Percentiles rank a stretch among this genome's conserved stretches.
Evolutionary conservation across 2,113 vertebrate species (phyloP).

Genomic region (Ammodytes dubius): DNA sequence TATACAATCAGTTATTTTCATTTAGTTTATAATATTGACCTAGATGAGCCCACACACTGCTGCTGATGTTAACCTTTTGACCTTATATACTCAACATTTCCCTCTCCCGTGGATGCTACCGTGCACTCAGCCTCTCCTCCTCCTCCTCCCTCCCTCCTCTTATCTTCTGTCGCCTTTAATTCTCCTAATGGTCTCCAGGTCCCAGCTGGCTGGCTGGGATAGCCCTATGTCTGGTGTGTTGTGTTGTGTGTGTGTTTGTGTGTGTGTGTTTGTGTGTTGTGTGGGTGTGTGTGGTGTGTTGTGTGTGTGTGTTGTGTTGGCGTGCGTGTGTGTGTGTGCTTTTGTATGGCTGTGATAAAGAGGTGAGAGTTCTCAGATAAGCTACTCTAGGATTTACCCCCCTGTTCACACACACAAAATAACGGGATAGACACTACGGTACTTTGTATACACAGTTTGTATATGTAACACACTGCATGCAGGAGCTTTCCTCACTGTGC

Average conservation of each 20-base stretch:
- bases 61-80: conserved; percentile 27
- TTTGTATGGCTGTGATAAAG: conserved; percentile 49
- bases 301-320: conserved; percentile 20
- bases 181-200: conserved; percentile 63
- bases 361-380: conserved; percentile 50
- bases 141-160: conserved; percentile 29
- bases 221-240: conserved; percentile 53
- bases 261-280: conserved; percentile 22
- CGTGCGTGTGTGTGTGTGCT: conserved; percentile 33
- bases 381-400: conserved; percentile 60
- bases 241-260: conserved; percentile 37
- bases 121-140: conserved; percentile 27
- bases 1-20: conserved; percentile 23
- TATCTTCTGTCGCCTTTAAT: conserved; percentile 69
- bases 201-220: conserved; percentile 75
- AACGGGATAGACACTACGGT: conserved; percentile 63
- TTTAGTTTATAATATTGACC: conserved; percentile 19
- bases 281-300: conserved; percentile 20
- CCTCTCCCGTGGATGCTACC: conserved; percentile 33
- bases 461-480: conserved; percentile 54
- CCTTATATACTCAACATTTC: conserved; percentile 27
- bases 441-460: conserved; percentile 67
- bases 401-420: conserved; percentile 63
- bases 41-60: not conserved
- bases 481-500: conserved; percentile 54